These are phyloP conservation scores for Distichodus sexfasciatus DNA, from an alignment of 2,797 vertebrate species.

Conservation along the genomic window DNA sequence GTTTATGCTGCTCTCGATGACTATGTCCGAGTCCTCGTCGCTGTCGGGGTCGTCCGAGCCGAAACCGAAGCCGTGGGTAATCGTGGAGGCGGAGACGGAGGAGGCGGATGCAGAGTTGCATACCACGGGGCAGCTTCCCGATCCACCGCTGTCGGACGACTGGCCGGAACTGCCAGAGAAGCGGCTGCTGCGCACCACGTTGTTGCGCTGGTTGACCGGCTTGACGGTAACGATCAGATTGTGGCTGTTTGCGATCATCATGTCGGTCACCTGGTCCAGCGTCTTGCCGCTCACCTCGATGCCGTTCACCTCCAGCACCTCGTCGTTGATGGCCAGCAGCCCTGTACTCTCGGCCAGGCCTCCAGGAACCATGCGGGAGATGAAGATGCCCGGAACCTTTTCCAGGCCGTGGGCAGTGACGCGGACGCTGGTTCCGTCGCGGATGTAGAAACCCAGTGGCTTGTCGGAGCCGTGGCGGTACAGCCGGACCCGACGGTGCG, in stretches of 20 bases:
- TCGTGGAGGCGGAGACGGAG: too few relatives aligned
- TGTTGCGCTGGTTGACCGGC: conserved; percentile 97
- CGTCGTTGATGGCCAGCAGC: conserved; percentile 93
- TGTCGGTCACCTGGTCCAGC: conserved; percentile 96
- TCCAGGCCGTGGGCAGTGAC: conserved; percentile 95
- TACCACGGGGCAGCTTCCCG: conserved; percentile 81
- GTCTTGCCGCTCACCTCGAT: conserved; percentile 98
- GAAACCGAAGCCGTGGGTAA: conserved; percentile 67
- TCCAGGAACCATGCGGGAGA: conserved; percentile 94
- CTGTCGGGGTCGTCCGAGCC: conserved; percentile 90
- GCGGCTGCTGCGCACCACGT: conserved; percentile 88
- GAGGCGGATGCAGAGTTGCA: conserved; percentile 61
- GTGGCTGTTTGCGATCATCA: conserved; percentile 99
- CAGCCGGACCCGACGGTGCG: conserved; percentile 90
- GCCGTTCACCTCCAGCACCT: conserved; percentile 97
- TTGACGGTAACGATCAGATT: conserved; percentile 97
- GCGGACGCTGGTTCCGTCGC: conserved; percentile 90
- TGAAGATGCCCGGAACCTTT: conserved; percentile 96
- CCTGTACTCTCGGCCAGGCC: conserved; percentile 95
- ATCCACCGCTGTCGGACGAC: conserved; percentile 89
- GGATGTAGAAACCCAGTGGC: conserved; percentile 95
- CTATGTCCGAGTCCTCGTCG: conserved; percentile 92
- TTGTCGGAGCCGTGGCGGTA: conserved; percentile 94
- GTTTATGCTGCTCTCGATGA: conserved; percentile 89
- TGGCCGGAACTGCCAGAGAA: conserved; percentile 88